A percentile compares a stretch with the other conserved stretches of the same genome.
Conservation (phyloP, 2,888 invertebrate species). For the Pomacea canaliculata region DNA sequence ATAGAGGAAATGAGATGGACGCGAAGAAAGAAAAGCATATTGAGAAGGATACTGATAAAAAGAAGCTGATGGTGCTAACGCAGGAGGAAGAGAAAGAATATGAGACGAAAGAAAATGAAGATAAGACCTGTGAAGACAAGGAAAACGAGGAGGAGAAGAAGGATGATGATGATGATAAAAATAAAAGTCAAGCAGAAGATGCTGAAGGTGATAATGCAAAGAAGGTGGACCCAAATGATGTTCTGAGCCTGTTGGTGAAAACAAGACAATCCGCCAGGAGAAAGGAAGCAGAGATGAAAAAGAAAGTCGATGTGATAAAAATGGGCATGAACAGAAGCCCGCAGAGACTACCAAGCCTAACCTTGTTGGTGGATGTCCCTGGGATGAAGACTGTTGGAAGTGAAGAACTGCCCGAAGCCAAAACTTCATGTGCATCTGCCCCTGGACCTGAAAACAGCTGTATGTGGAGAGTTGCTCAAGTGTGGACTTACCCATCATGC, state of each 20-base stretch:
- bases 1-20: constrained; percentile 12
- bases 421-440: too few species aligned
- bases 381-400: too few species aligned
- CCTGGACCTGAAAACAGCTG: too few species aligned
- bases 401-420: too few species aligned
- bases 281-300: constrained; percentile 41
- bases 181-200: constrained; percentile 53
- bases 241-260: constrained; percentile 37
- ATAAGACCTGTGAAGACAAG: too few species aligned
- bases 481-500: too few species aligned
- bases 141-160: constrained; percentile 29
- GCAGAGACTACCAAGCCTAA: too few species aligned
- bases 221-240: background rate
- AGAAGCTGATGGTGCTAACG: constrained; percentile 19
- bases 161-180: constrained; percentile 38
- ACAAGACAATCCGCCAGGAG: constrained; percentile 49
- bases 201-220: constrained; percentile 32
- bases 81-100: background rate
- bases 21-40: constrained; percentile 23
- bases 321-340: constrained; percentile 18
- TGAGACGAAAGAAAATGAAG: too few species aligned
- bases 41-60: background rate
- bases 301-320: constrained; percentile 21
- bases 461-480: too few species aligned
- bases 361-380: too few species aligned